phyloP scores from a whole-genome alignment of 2,113 vertebrate species.

The Lota lota region DNA sequence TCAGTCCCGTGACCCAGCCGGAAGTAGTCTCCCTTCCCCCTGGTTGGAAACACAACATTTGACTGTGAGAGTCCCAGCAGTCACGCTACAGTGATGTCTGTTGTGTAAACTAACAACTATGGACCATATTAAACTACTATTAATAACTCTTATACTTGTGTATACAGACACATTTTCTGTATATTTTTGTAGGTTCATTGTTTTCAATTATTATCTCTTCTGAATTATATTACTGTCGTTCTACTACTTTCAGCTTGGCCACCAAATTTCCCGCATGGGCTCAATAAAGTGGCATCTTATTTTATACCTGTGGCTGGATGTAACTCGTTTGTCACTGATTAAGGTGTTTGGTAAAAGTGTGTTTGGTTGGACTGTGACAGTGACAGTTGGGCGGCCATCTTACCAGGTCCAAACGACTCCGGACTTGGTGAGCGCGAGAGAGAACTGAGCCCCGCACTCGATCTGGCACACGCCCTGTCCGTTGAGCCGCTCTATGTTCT shows the following conservation, averaged over 20 bases:
- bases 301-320: neutral
- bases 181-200: neutral
- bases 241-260: too few species aligned
- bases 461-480: slow-evolving; percentile 96
- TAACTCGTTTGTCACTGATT: neutral
- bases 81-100: too few species aligned
- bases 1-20: slow-evolving; percentile 94
- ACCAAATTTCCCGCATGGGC: too few species aligned
- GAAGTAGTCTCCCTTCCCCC: slow-evolving; percentile 98
- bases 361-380: too few species aligned
- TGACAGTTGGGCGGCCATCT: slow-evolving; percentile 23
- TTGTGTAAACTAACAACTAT: too few species aligned
- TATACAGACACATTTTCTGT: too few species aligned
- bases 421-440: slow-evolving; percentile 93
- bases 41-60: slow-evolving; percentile 48
- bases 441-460: slow-evolving; percentile 97
- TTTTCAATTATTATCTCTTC: neutral
- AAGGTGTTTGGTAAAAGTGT: too few species aligned
- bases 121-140: too few species aligned
- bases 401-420: slow-evolving; percentile 99
- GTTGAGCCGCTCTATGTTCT: slow-evolving; percentile 96
- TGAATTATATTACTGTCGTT: too few species aligned
- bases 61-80: neutral
- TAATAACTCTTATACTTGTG: too few species aligned
- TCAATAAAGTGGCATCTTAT: too few species aligned